A percentile compares a stretch with the other conserved stretches of the same genome.
Conservation (phyloP, 2,888 invertebrate genomes). For the Mythimna impura region DNA sequence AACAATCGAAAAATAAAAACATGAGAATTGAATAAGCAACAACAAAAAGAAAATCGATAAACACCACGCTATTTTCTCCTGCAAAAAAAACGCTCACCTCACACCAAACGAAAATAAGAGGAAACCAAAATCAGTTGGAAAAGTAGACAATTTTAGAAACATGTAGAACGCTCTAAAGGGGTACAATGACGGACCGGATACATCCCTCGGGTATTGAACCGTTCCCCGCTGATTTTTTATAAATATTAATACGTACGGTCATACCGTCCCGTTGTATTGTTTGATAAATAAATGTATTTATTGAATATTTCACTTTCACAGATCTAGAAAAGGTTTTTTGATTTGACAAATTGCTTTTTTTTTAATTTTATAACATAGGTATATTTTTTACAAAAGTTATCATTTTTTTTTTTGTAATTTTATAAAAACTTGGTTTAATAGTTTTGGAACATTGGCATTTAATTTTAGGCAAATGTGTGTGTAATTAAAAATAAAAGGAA, state of each 20-base stretch:
- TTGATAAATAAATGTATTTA: conserved; percentile 39
- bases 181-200: conserved; percentile 37
- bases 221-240: conserved; percentile 61
- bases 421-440: no score
- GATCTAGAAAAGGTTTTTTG: background rate
- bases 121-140: conserved; percentile 51
- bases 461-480: no score
- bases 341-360: background rate
- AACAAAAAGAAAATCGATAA: background rate
- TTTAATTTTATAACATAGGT: no score
- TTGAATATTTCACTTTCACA: background rate
- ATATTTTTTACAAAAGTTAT: no score
- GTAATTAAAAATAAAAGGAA: no score
- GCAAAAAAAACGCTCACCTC: background rate
- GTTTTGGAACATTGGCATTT: no score
- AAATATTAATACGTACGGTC: conserved; percentile 62
- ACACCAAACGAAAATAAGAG: conserved; percentile 37
- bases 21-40: background rate
- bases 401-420: background rate
- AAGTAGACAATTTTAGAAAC: conserved; percentile 50
- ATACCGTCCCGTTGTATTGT: conserved; percentile 37
- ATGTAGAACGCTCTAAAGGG: conserved; percentile 46
- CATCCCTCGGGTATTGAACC: conserved; percentile 39
- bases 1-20: background rate
- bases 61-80: background rate